These are phyloP conservation scores for Dryocosmus kuriphilus DNA, from an alignment of 2,888 invertebrate species.

Conservation along the genomic window DNA sequence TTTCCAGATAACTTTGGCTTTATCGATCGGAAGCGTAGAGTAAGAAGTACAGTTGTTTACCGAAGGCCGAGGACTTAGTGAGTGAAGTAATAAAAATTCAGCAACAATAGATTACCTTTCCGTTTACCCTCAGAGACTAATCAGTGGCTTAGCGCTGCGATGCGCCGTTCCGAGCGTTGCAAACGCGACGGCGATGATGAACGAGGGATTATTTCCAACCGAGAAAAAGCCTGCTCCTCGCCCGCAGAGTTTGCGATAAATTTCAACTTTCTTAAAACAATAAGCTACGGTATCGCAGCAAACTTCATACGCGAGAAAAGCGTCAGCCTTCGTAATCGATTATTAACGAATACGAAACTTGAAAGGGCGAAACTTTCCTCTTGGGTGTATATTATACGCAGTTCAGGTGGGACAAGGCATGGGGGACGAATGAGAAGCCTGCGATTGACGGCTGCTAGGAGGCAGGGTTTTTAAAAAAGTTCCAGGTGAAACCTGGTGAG, in stretches of 20 bases:
- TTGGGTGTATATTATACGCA: not conserved
- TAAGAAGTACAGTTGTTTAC: conserved; percentile 49
- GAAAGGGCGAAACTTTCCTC: conserved; percentile 16
- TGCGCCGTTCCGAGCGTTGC: conserved; percentile 23
- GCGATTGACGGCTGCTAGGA: conserved; percentile 2
- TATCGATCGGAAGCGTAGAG: not conserved
- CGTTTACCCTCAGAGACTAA: conserved; percentile 32
- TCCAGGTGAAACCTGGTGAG: not conserved
- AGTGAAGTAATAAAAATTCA: conserved; percentile 62
- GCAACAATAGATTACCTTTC: conserved; percentile 53
- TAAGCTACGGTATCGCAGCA: conserved; percentile 62
- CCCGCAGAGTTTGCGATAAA: conserved; percentile 69
- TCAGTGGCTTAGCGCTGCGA: conserved; percentile 38
- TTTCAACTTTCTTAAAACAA: conserved; percentile 72
- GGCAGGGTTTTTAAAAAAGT: conserved; percentile 1
- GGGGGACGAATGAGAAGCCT: not conserved
- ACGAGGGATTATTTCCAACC: conserved; percentile 69
- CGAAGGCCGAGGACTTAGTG: conserved; percentile 50
- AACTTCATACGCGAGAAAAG: conserved; percentile 61
- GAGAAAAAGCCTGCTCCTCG: conserved; percentile 44
- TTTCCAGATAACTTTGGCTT: not conserved
- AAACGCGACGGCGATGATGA: conserved; percentile 64
- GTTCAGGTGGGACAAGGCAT: not conserved
- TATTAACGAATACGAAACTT: conserved; percentile 68
- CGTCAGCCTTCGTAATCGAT: conserved; percentile 73